A percentile compares a stretch with the other conserved stretches of the same genome.
Evolutionary conservation across 2,113 vertebrate species (phyloP).

Genomic region (Prinia subflava): DNA sequence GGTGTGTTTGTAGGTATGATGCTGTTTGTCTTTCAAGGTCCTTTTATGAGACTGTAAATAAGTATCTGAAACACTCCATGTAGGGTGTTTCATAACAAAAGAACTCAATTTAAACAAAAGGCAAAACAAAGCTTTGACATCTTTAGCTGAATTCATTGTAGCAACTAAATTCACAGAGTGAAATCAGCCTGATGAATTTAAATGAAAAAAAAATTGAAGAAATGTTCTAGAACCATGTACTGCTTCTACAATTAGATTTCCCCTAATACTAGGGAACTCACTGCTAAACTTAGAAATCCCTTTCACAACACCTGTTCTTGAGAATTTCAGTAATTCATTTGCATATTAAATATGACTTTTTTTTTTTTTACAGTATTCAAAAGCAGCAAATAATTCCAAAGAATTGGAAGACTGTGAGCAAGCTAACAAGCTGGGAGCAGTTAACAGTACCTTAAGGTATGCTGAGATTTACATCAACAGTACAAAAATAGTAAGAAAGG

Average conservation of each 20-base stretch:
- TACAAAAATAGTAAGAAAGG: constrained; percentile 3
- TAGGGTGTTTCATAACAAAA: background rate
- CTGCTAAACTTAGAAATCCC: background rate
- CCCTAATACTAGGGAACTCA: background rate
- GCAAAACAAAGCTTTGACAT: background rate
- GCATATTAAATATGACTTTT: constrained; percentile 18
- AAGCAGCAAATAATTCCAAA: constrained; percentile 71
- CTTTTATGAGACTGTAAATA: background rate
- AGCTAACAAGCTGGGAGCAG: constrained; percentile 88
- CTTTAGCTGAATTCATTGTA: background rate
- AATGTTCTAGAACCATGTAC: background rate
- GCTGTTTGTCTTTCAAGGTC: background rate
- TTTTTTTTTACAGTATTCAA: constrained; percentile 81
- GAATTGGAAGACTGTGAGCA: constrained; percentile 88
- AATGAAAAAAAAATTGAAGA: background rate
- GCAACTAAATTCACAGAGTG: background rate
- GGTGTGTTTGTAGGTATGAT: background rate
- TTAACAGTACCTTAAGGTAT: constrained; percentile 95
- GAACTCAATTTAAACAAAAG: background rate
- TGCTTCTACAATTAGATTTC: background rate
- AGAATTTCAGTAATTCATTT: background rate
- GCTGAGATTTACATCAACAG: constrained; percentile 9
- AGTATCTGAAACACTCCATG: background rate
- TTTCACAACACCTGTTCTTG: background rate
- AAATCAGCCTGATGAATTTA: background rate